phyloP scores from a whole-genome alignment of 1,140 invertebrate species.

The Zaprionus inermis region DNA sequence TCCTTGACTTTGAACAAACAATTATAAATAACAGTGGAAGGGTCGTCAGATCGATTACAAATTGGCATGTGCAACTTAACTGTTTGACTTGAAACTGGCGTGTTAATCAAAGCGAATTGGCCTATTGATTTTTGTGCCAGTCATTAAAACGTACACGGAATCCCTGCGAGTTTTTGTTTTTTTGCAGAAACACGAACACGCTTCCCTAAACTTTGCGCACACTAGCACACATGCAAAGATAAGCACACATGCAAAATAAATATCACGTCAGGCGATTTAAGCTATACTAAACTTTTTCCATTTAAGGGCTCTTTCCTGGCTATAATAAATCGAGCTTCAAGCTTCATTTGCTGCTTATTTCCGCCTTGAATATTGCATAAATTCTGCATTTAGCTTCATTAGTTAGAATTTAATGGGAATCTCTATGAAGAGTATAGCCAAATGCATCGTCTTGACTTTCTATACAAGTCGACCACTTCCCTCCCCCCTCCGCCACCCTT shows the following conservation, averaged over 20 bases:
- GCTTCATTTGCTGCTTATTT: conserved; percentile 41
- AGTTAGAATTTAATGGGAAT: conserved; percentile 46
- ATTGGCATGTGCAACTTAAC: conserved; percentile 16
- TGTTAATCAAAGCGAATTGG: conserved; percentile 63
- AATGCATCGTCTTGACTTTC: neutral
- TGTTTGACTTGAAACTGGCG: conserved; percentile 36
- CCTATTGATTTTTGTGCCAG: conserved; percentile 67
- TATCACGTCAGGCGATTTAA: conserved; percentile 52
- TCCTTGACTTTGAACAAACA: conserved; percentile 16
- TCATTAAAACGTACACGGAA: conserved; percentile 69
- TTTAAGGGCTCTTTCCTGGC: conserved; percentile 33
- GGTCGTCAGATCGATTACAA: conserved; percentile 9
- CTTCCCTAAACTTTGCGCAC: conserved; percentile 46
- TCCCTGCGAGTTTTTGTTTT: conserved; percentile 13
- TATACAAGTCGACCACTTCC: conserved; percentile 4
- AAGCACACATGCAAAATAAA: conserved; percentile 16
- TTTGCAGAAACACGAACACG: conserved; percentile 58
- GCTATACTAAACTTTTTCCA: conserved; percentile 52
- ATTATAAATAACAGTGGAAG: neutral
- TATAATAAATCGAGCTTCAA: conserved; percentile 5
- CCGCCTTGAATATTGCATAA: conserved; percentile 29
- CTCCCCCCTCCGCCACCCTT: too few relatives aligned
- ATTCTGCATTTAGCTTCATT: conserved; percentile 29
- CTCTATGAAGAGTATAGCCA: neutral
- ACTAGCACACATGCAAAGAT: neutral